Evolutionary conservation across 1,140 invertebrate genomes (phyloP), one percentile per base, ranked within the genome.

Genomic region (Caerostris extrusa): DNA sequence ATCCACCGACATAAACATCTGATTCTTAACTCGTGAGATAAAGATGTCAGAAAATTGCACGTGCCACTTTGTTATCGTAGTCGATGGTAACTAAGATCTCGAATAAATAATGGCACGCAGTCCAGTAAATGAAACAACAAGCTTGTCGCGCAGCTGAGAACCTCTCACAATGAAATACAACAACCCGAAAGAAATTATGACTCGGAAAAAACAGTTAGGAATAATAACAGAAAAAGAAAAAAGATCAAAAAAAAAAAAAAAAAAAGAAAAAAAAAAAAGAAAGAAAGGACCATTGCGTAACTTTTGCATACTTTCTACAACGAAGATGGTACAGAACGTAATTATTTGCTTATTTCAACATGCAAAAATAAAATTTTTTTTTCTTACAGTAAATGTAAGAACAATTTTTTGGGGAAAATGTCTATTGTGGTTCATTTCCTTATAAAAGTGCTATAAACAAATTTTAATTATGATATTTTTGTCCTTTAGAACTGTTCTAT

Each of bases 131-230:
- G 92, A 81, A 88, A 64, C 86, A 58, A 64, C 64, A 93, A 88
- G 50, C 57, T 3, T 34, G 69, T 71, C 57, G 1, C n/a, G 53
- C n/a, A 93, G 12, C 90, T 57, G 0, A 56, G 58, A 89, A 55
- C 53, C 61, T 56, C 55, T 50, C 90, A 7, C n/a, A 56, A 67
- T 93, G 86, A 93, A 93, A 89, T 89, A 82, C 69, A 60, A 93
- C 71, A 19, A 12, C 53, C 14, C 3, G 8, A 60, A 60, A 12
- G 7, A 87, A 93, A 60, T 93, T 87, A 93, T 64, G 91, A 93
- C 91, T 57, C 12, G 7, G 19, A 50, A 12, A n/a, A 58, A 71
- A 91, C 53, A 19, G 34, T 82, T 56, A 10, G 34, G 58, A 90
- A 61, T 71, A 10, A 81, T 90, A 50, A 4, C 34, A 55, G 5